Evolutionary conservation across 2,797 vertebrate species (phyloP), one percentile per base, ranked within the genome.

Genomic region (Natrix natrix): DNA sequence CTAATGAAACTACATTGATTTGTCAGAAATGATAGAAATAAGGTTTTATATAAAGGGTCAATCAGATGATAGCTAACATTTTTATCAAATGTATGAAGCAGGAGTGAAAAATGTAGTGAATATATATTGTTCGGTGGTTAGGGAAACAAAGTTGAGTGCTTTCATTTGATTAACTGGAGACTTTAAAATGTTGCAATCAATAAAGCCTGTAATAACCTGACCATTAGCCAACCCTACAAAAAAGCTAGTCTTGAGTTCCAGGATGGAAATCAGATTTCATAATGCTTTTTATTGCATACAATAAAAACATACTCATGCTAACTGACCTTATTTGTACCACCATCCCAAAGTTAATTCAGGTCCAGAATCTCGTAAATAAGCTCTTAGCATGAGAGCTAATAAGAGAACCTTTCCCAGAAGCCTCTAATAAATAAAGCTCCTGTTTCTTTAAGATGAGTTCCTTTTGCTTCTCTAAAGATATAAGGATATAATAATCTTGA

Each of bases 1-100:
- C 92, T 91, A 92, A 93, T 92, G 91, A 90, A 93, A 22, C 88
- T 60, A 12, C 2, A 83, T 91, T 61, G 91, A 92, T 95, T 89
- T 59, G 93, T 94, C 94, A 90, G 87, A 55, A 83, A 52, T 48
- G 88, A 32, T 86, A 26, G 8, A 2, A 87, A 91, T 32, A 90
- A 61, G 48, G 1, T 8, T 48, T n/a, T 56, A 63, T 91, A 60
- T 37, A 90, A 92, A 86, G 54, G 43, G 8, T 69, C 26, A 66
- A 43, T 26, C 32, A 24, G n/a, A 93, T 94, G 54, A 86, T 89
- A 55, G 90, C 11, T 1, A 14, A 48, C 90, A 63, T 6, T 95
- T 55, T 94, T 94, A 78, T 1, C 13, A 55, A 20, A 32, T 16
- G 6, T 90, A 1, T 8, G 10, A 88, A 88, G 86, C 74, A 16